Evolutionary conservation across 2,113 vertebrate species (phyloP).

Genomic region (Hipposideros armiger): DNA sequence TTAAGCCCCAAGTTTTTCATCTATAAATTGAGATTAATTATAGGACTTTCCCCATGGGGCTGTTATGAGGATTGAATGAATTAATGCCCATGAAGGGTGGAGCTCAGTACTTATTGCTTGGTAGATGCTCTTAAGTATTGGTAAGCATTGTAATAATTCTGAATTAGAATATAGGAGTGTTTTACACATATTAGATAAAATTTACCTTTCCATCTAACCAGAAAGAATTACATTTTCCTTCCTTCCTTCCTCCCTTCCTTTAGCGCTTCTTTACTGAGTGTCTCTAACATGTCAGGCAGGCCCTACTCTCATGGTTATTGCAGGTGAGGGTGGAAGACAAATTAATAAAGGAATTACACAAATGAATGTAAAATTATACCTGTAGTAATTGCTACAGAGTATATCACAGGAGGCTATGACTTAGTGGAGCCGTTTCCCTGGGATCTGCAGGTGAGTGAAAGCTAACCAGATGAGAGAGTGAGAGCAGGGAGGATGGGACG

Average conservation of each 20-base stretch:
- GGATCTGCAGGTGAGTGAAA: not conserved
- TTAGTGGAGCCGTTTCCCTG: not conserved
- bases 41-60: not conserved
- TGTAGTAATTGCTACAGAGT: not conserved
- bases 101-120: not conserved
- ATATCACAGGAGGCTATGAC: not conserved
- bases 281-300: not conserved
- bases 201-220: not conserved
- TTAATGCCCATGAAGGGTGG: not conserved
- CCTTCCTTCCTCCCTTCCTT: fast-evolving
- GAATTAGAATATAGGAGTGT: not conserved
- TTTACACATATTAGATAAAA: not conserved
- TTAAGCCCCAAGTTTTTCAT: not conserved
- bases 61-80: not conserved
- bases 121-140: not conserved
- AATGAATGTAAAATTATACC: not conserved
- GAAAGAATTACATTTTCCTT: not conserved
- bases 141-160: not conserved
- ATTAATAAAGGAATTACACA: not conserved
- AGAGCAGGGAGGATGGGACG: not conserved
- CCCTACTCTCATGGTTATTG: not conserved
- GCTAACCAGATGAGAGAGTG: not conserved
- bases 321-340: not conserved
- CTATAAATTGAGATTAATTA: slow-evolving; percentile 16
- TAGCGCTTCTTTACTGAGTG: not conserved